These are phyloP conservation scores for Falco rusticolus DNA, from an alignment of 2,797 vertebrate species.

Conservation along the genomic window DNA sequence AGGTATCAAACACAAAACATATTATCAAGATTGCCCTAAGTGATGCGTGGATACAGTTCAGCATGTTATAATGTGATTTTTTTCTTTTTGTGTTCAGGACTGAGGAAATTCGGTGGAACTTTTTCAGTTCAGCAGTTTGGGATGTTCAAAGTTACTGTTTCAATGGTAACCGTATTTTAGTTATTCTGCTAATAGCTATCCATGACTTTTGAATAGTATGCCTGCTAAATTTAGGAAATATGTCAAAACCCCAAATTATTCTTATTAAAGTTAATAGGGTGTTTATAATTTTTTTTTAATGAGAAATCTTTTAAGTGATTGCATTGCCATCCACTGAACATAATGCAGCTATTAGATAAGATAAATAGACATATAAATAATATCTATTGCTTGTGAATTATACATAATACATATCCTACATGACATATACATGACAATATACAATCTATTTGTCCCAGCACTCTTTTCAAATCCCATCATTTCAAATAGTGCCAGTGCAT, in stretches of 20 bases:
- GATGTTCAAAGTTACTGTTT: not conserved
- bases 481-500: not conserved
- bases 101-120: not conserved
- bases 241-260: not conserved
- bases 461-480: not conserved
- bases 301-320: not conserved
- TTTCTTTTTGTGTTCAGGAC: not conserved
- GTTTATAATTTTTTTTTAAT: not conserved
- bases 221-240: not conserved
- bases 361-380: conserved; percentile 1
- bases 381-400: not conserved
- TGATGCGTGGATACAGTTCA: not conserved
- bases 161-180: not conserved
- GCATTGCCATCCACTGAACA: not conserved
- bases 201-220: not conserved
- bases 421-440: not conserved
- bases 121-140: not conserved
- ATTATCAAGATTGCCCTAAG: not conserved
- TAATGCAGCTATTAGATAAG: not conserved
- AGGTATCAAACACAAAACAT: not conserved
- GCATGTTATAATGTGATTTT: not conserved
- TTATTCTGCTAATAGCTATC: not conserved
- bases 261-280: not conserved
- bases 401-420: not conserved
- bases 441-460: not conserved